Conservation (phyloP, 2,888 invertebrate genomes). For the Cactoblastis cactorum region DNA sequence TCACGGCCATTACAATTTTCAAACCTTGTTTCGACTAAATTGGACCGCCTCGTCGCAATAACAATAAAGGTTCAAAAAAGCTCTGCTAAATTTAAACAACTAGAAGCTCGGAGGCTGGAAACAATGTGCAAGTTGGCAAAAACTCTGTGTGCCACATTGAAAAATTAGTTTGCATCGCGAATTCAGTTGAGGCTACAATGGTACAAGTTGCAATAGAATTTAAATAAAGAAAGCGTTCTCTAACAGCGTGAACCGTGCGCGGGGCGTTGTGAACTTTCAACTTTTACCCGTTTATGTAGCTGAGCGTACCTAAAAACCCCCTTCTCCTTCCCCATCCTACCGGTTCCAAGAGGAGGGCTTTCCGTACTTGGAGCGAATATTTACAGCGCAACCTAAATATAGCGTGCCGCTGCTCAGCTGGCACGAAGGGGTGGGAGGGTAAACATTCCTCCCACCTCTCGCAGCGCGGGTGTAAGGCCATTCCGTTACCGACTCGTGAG, state of each 20-base stretch:
- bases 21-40: slow-evolving; percentile 53
- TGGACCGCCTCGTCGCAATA: slow-evolving; percentile 51
- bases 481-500: slow-evolving; percentile 57
- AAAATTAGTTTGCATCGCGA: slow-evolving; percentile 61
- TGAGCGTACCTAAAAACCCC: slow-evolving; percentile 32
- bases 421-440: slow-evolving; percentile 62
- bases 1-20: slow-evolving; percentile 43
- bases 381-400: slow-evolving; percentile 80
- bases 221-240: slow-evolving; percentile 74
- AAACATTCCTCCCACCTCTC: slow-evolving; percentile 56
- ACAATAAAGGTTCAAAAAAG: slow-evolving; percentile 42
- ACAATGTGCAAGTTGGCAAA: slow-evolving; percentile 43
- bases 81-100: slow-evolving; percentile 42
- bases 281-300: slow-evolving; percentile 71
- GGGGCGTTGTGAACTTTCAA: slow-evolving; percentile 76
- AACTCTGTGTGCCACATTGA: slow-evolving; percentile 49
- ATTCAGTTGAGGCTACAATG: slow-evolving; percentile 69
- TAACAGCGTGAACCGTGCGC: slow-evolving; percentile 66
- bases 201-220: slow-evolving; percentile 79
- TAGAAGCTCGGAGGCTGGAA: slow-evolving; percentile 39
- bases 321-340: slow-evolving; percentile 25
- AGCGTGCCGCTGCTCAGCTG: slow-evolving; percentile 77
- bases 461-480: slow-evolving; percentile 51
- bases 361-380: slow-evolving; percentile 77
- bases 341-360: slow-evolving; percentile 35